These are phyloP conservation scores for Barnardius zonarius DNA, from an alignment of 2,113 vertebrate species.

Conservation along the genomic window DNA sequence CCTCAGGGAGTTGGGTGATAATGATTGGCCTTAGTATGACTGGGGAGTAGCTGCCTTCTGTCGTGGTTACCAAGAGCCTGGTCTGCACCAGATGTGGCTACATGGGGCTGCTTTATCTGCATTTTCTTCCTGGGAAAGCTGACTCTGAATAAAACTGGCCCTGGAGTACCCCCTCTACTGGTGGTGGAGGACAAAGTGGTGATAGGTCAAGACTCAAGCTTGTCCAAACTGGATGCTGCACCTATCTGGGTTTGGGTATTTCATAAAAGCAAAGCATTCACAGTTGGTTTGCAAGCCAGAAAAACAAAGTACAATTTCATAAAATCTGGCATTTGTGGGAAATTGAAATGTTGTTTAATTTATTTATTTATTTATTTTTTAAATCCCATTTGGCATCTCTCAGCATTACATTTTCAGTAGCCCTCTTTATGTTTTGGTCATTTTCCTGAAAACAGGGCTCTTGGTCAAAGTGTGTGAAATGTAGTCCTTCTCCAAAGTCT, in stretches of 20 bases:
- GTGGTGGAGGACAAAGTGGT: background rate
- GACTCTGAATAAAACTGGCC: background rate
- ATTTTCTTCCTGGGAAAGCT: background rate
- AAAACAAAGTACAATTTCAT: background rate
- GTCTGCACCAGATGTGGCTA: background rate
- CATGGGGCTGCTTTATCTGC: background rate
- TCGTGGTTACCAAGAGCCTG: background rate
- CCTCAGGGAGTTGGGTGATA: background rate
- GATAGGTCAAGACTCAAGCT: background rate
- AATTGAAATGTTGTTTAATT: background rate
- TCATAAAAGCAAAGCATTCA: background rate
- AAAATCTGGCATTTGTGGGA: background rate
- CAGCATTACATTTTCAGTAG: background rate
- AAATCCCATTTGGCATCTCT: background rate
- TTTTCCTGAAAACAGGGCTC: background rate
- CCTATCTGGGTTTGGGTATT: background rate
- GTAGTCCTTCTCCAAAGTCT: background rate
- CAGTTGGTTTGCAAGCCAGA: background rate
- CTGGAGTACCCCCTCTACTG: background rate
- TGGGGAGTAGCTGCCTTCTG: background rate
- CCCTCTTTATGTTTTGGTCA: background rate
- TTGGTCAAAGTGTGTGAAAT: background rate
- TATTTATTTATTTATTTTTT: background rate
- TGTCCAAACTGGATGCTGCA: background rate
- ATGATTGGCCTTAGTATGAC: background rate